A percentile compares a stretch with the other conserved stretches of the same genome.
Conservation (phyloP, 2,797 vertebrate genomes). For the Remorina albescens region DNA sequence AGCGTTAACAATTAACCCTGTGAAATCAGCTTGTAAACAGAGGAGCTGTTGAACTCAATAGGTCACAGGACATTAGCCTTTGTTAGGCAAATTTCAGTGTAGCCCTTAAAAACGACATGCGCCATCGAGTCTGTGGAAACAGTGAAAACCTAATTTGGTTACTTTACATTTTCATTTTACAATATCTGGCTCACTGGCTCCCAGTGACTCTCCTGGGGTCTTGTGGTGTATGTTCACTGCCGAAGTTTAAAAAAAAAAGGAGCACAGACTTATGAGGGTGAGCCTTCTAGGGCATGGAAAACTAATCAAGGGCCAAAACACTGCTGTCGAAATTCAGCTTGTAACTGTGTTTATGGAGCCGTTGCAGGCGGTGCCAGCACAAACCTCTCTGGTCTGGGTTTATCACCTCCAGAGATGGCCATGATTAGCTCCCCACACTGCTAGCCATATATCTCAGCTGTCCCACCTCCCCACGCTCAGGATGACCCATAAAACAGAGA, state of each 20-base stretch:
- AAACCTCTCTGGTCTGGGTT: slow-evolving; percentile 69
- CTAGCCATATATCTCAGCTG: slow-evolving; percentile 71
- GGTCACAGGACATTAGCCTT: slow-evolving; percentile 80
- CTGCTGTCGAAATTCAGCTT: slow-evolving; percentile 72
- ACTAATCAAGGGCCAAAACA: slow-evolving; percentile 72
- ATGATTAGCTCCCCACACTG: slow-evolving; percentile 73
- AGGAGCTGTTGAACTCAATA: slow-evolving; percentile 72
- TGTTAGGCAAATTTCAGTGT: slow-evolving; percentile 65
- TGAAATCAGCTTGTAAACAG: slow-evolving; percentile 78
- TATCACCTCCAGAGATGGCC: slow-evolving; percentile 78
- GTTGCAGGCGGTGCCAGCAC: slow-evolving; percentile 66
- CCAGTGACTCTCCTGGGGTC: slow-evolving; percentile 49
- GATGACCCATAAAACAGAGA: slow-evolving; percentile 78
- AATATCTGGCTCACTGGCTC: slow-evolving; percentile 36
- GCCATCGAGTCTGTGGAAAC: slow-evolving; percentile 58
- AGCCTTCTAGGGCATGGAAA: slow-evolving; percentile 59
- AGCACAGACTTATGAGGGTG: slow-evolving; percentile 34
- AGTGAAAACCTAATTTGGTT: slow-evolving; percentile 68
- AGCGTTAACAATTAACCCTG: slow-evolving; percentile 80
- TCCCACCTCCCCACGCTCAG: slow-evolving; percentile 54
- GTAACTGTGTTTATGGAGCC: slow-evolving; percentile 75
- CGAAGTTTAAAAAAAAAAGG: slow-evolving; percentile 38
- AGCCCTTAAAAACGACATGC: slow-evolving; percentile 65
- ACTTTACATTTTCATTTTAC: slow-evolving; percentile 74
- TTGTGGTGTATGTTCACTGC: slow-evolving; percentile 32